Evolutionary conservation across 2,888 invertebrate species (phyloP), one percentile per base, ranked within the genome.

Genomic region (Tiliacea citrago): DNA sequence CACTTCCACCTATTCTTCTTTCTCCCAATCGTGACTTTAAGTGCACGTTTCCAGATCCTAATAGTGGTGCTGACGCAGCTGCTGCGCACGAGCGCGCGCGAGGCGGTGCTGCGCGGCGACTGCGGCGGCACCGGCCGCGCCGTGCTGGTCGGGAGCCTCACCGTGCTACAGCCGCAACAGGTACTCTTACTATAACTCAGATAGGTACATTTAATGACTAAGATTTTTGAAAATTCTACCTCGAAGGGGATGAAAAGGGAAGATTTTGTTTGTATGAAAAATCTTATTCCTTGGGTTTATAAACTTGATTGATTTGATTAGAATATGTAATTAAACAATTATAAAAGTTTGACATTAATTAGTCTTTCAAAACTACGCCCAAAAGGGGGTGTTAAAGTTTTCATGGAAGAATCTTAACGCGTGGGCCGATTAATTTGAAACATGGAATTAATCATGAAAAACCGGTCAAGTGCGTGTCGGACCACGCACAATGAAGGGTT

Each of bases 1-100:
- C 35, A 35, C 35, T 35, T 35, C 35, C 35, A 35, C 35, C 35
- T 35, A 35, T 35, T 35, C 35, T 35, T 35, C 35, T 35, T 35
- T 35, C 35, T 35, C 2, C 21, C 12, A 21, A 35, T 9, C 39
- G n/a, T 13, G 12, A 68, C 8, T 18, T 12, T 47, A n/a, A 13
- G 13, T 29, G 16, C 13, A 2, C 12, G 24, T 71, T 42, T 47
- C n/a, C 89, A 97, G 97, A 81, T 96, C 70, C 85, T 96, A 72
- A 96, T 97, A 88, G 93, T 97, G 82, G 89, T 96, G 73, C 89
- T 97, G 81, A 96, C 96, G 69, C 96, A 97, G 88, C 91, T 97
- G 82, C 90, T 97, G 77, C 97, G 97, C 78, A 95, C 96, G 47
- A 96, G 97, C 35, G 96, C 97, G 70, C 94, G 96, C 76, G 96